Conservation (phyloP, 2,113 vertebrate species). For the Caloenas nicobarica region DNA sequence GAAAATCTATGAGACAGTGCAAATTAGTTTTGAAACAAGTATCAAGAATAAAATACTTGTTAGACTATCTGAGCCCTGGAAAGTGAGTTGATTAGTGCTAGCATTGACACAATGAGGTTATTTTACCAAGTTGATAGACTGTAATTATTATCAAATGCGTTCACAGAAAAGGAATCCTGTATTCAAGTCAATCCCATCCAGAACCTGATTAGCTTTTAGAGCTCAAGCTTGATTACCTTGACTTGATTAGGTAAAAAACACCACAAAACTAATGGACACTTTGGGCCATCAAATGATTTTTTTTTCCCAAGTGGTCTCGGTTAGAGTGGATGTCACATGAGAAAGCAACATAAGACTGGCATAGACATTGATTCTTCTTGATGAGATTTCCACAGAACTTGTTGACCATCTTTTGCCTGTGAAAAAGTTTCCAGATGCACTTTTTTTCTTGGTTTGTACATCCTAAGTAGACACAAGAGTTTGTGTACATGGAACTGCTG, state of each 20-base stretch:
- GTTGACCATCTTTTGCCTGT: background rate
- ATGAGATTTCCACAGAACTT: background rate
- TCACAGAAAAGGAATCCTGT: background rate
- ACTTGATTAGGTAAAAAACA: background rate
- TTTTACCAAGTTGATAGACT: slow-evolving; percentile 11
- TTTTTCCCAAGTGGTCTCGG: background rate
- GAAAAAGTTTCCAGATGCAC: background rate
- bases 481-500: background rate
- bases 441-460: background rate
- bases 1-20: background rate
- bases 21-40: slow-evolving; percentile 37
- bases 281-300: background rate
- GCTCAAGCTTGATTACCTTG: background rate
- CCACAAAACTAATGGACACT: background rate
- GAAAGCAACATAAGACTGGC: background rate
- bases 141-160: background rate
- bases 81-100: background rate
- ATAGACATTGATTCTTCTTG: background rate
- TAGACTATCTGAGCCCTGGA: background rate
- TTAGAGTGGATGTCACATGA: background rate
- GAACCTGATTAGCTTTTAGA: slow-evolving; percentile 3
- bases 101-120: background rate
- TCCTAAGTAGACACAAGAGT: background rate
- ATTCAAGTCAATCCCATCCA: background rate
- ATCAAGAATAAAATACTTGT: background rate